Evolutionary conservation across 2,113 vertebrate species (phyloP).

Genomic region (Ancistrus triradiatus): DNA sequence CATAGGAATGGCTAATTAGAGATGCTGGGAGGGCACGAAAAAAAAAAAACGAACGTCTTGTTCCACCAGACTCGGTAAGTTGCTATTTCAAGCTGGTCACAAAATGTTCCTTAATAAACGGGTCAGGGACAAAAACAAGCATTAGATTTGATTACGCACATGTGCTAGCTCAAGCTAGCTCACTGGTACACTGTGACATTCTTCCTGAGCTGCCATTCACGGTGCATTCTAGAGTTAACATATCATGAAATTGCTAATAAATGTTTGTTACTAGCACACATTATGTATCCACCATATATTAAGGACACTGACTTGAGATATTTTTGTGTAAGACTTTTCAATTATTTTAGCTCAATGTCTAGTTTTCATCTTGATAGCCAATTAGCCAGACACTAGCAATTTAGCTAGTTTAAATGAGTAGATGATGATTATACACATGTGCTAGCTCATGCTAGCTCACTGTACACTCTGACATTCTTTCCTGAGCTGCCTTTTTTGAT

Average conservation of each 20-base stretch:
- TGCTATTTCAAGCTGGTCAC: constrained; percentile 39
- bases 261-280: constrained; percentile 9
- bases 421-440: no score
- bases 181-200: neutral
- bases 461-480: no score
- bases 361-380: no score
- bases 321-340: neutral
- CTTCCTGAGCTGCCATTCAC: neutral
- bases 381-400: no score
- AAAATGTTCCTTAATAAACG: constrained; percentile 49
- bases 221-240: neutral
- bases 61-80: constrained; percentile 36
- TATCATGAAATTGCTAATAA: constrained; percentile 24
- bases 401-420: no score
- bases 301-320: neutral
- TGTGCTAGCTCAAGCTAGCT: no score
- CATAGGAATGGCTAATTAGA: constrained; percentile 43
- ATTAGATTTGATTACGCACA: neutral
- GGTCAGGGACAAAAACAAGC: neutral
- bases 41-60: no score
- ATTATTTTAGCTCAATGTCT: neutral
- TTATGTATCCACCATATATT: neutral
- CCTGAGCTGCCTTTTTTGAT: no score
- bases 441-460: no score
- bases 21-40: constrained; percentile 34